These are phyloP conservation scores for Myotis lucifugus DNA, from an alignment of 2,113 vertebrate species.

Conservation along the genomic window DNA sequence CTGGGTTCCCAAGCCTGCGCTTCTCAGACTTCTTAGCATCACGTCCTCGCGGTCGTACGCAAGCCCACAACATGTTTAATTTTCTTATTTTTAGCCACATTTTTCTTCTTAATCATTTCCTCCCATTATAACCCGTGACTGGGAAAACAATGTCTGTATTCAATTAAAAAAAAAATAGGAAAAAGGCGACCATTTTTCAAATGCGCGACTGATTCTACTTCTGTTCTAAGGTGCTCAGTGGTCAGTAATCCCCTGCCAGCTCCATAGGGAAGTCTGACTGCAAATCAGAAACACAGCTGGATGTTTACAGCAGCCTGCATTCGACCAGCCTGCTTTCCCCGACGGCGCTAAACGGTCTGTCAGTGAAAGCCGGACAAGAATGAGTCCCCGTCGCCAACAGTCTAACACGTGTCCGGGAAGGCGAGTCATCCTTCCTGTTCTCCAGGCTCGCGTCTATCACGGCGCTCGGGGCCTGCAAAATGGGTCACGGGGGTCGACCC, in stretches of 20 bases:
- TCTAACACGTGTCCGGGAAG: background rate
- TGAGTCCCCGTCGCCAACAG: background rate
- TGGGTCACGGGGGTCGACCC: no score
- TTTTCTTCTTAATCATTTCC: constrained; percentile 68
- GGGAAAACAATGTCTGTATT: constrained; percentile 54
- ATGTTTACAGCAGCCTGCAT: background rate
- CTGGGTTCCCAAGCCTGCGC: background rate
- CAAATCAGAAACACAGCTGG: background rate
- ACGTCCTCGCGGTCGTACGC: background rate
- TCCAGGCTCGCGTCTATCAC: background rate
- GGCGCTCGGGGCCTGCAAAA: background rate
- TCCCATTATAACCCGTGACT: constrained; percentile 47
- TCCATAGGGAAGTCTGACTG: background rate
- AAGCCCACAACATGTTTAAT: constrained; percentile 34
- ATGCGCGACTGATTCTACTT: background rate
- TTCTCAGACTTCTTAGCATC: constrained; percentile 46
- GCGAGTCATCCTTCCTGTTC: constrained; percentile 36
- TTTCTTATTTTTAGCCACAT: constrained; percentile 61
- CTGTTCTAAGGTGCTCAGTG: background rate
- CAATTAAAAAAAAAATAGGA: background rate
- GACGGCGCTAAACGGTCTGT: background rate
- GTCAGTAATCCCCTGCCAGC: background rate
- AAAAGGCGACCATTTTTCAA: constrained; percentile 47
- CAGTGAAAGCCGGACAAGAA: constrained; percentile 26
- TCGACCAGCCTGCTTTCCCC: constrained; percentile 19